Percentiles rank a stretch among this genome's conserved stretches.
phyloP scores from a whole-genome alignment of 1,140 invertebrate genomes.

The Cecropterus lyciades region DNA sequence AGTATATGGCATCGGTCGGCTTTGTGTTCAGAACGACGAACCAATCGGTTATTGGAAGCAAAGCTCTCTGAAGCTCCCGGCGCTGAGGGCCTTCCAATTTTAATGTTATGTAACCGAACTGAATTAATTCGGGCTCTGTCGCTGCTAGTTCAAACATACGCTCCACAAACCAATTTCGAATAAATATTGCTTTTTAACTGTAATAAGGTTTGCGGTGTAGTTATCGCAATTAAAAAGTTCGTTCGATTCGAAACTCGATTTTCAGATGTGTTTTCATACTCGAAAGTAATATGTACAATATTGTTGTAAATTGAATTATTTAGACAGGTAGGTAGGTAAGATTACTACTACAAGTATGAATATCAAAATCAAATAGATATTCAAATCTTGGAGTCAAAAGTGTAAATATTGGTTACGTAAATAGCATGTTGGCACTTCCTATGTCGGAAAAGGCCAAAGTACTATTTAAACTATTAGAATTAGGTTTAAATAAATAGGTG shows the following conservation, averaged over 20 bases:
- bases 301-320: no score
- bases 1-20: slow-evolving; percentile 30
- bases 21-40: slow-evolving; percentile 37
- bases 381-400: no score
- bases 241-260: slow-evolving; percentile 46
- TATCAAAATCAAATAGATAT: no score
- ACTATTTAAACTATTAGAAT: no score
- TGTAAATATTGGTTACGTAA: no score
- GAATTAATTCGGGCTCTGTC: slow-evolving; percentile 52
- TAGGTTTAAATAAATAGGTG: no score
- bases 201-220: slow-evolving; percentile 40
- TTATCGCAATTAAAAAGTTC: slow-evolving; percentile 51
- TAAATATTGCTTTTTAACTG: slow-evolving; percentile 50
- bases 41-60: slow-evolving; percentile 62
- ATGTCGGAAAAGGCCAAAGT: no score
- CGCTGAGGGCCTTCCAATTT: slow-evolving; percentile 55
- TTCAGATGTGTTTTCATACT: slow-evolving; percentile 43
- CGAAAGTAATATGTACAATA: not conserved
- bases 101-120: slow-evolving; percentile 63
- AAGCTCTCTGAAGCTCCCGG: slow-evolving; percentile 46
- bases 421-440: no score
- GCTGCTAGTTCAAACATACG: slow-evolving; percentile 50
- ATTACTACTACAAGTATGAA: no score
- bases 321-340: no score
- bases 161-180: slow-evolving; percentile 32